Percentiles rank a stretch among this genome's conserved stretches.
These are phyloP conservation scores for Antennarius striatus DNA, from an alignment of 2,113 vertebrate genomes.

Conservation along the genomic window DNA sequence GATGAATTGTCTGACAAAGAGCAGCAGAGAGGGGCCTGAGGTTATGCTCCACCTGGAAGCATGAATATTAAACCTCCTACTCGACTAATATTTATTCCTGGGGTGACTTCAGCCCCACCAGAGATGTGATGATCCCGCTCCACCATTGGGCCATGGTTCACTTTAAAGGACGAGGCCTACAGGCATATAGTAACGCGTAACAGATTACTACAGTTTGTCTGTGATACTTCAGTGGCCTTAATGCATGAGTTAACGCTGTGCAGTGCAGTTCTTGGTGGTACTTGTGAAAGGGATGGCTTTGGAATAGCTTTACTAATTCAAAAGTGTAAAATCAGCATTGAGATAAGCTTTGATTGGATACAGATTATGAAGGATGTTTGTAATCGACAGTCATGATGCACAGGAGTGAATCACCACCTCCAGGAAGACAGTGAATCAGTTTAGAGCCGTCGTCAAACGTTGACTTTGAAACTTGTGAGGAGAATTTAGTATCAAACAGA, in stretches of 20 bases:
- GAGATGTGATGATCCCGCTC: constrained; percentile 1
- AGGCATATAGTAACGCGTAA: constrained; percentile 43
- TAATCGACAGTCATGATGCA: constrained; percentile 31
- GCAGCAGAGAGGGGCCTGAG: constrained; percentile 47
- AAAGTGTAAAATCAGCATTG: background rate
- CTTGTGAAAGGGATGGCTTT: background rate
- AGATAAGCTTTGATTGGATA: constrained; percentile 33
- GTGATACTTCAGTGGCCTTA: constrained; percentile 47
- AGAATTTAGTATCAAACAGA: constrained; percentile 38
- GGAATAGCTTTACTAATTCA: constrained; percentile 3
- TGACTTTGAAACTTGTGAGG: constrained; percentile 29
- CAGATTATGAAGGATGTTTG: constrained; percentile 35
- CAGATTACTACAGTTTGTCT: constrained; percentile 57
- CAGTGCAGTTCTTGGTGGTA: constrained; percentile 13
- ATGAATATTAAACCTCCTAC: constrained; percentile 53
- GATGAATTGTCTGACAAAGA: constrained; percentile 58
- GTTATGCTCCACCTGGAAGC: constrained; percentile 57
- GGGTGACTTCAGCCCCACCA: too few species aligned
- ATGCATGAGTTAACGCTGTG: constrained; percentile 42
- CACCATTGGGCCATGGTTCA: constrained; percentile 8
- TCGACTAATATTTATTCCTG: constrained; percentile 13
- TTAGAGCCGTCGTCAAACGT: constrained; percentile 27
- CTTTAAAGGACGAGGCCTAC: constrained; percentile 29
- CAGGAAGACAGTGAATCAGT: constrained; percentile 35
- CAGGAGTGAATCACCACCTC: constrained; percentile 29